Evolutionary conservation across 2,888 invertebrate species (phyloP).

Genomic region (Folsomia manolachei): DNA sequence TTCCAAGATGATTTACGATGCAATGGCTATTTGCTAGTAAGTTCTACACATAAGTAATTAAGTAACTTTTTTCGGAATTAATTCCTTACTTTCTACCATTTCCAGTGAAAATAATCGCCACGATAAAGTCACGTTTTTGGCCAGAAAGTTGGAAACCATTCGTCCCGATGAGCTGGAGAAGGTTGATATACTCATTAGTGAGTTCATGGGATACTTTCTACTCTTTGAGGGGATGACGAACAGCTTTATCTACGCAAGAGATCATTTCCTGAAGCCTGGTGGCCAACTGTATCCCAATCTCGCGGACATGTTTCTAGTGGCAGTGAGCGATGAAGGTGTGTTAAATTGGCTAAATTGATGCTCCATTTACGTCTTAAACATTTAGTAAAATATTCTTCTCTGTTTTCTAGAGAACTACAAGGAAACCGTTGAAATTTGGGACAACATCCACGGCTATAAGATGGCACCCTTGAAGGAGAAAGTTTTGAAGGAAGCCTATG

Average conservation of each 20-base stretch:
- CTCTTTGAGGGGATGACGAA: conserved; percentile 96
- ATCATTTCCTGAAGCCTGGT: conserved; percentile 71
- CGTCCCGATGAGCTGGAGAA: conserved; percentile 65
- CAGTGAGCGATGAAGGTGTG: conserved; percentile 69
- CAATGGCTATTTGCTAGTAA: conserved; percentile 88
- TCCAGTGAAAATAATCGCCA: conserved; percentile 71
- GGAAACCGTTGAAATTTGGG: conserved; percentile 80
- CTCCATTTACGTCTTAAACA: too few species aligned
- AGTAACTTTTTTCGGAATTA: conserved; percentile 53
- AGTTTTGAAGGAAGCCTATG: conserved; percentile 73
- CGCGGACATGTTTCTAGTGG: conserved; percentile 77
- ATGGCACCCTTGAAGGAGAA: conserved; percentile 88
- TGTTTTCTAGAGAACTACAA: conserved; percentile 65
- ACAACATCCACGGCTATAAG: conserved; percentile 87
- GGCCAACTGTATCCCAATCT: conserved; percentile 80
- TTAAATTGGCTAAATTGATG: conserved; percentile 21
- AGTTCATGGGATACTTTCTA: conserved; percentile 99
- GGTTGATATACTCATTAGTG: conserved; percentile 89
- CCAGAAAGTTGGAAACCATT: conserved; percentile 83
- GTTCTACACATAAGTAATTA: conserved; percentile 50
- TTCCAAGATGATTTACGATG: conserved; percentile 92
- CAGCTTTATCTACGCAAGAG: conserved; percentile 83
- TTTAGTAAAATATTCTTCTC: too few species aligned
- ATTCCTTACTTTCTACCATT: conserved; percentile 44
- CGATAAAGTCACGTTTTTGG: conserved; percentile 71